Conservation (phyloP, 35 echinoderm and acorn worm genomes). For the Heliocidaris erythrogramma region DNA sequence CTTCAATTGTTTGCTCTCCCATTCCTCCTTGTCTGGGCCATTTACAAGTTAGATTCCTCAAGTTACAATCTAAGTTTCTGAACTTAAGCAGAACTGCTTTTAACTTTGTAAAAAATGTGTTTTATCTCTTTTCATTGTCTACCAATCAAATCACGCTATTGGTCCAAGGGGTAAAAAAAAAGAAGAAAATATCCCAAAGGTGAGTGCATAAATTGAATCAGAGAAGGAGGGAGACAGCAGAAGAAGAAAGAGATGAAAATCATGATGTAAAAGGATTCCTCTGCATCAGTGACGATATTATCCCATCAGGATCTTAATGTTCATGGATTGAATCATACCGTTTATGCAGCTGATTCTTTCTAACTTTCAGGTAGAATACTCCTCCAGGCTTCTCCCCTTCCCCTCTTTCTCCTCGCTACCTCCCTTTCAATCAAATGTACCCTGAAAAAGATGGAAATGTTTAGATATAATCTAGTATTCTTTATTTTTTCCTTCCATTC, state of each 20-base stretch:
- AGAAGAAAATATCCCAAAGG: slow-evolving; percentile 14
- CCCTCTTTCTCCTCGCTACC: not conserved
- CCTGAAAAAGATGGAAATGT: not conserved
- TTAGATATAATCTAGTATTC: not conserved
- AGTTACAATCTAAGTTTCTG: not conserved
- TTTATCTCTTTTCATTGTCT: not conserved
- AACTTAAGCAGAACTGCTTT: not conserved
- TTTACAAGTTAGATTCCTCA: not conserved
- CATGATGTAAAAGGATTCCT: slow-evolving; percentile 14
- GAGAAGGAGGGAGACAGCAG: not conserved
- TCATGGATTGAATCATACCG: not conserved
- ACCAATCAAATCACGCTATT: not conserved
- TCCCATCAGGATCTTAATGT: not conserved
- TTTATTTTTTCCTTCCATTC: not conserved
- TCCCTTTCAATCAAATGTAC: not conserved
- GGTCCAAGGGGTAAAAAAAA: not conserved
- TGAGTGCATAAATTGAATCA: not conserved
- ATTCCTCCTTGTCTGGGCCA: not conserved
- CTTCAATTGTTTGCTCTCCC: too few relatives aligned
- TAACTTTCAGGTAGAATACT: not conserved
- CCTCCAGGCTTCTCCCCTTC: not conserved
- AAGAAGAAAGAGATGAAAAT: slow-evolving; percentile 9
- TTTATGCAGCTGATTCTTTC: slow-evolving; percentile 32
- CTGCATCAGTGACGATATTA: not conserved
- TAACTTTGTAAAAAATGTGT: not conserved